These are phyloP conservation scores for Polypedilum pembai DNA, from an alignment of 1,140 invertebrate species.

Conservation along the genomic window DNA sequence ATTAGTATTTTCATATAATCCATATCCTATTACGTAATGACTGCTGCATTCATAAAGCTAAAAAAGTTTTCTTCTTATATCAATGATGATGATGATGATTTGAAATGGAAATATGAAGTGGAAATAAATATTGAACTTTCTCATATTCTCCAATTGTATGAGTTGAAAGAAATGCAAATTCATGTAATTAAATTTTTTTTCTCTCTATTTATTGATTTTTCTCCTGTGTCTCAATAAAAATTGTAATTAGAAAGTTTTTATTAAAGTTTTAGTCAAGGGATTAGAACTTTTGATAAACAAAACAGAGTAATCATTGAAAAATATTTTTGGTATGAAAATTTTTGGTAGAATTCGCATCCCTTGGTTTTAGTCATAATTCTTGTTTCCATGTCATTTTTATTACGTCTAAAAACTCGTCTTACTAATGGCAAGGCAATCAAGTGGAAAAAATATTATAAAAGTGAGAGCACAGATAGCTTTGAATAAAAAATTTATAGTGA, in stretches of 20 bases:
- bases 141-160: background rate
- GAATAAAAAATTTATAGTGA: background rate
- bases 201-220: background rate
- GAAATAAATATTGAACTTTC: background rate
- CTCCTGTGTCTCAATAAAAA: background rate
- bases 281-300: too few species aligned
- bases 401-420: background rate
- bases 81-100: too few species aligned
- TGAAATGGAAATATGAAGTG: background rate
- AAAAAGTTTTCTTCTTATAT: slow-evolving; percentile 2
- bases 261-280: too few species aligned
- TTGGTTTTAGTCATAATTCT: slow-evolving; percentile 1
- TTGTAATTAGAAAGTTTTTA: too few species aligned
- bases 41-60: background rate
- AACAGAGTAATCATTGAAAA: too few species aligned
- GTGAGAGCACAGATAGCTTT: background rate
- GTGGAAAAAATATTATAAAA: slow-evolving; percentile 8
- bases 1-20: background rate
- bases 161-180: background rate
- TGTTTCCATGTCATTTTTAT: background rate
- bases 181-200: slow-evolving; percentile 12
- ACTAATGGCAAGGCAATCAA: slow-evolving; percentile 16
- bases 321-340: too few species aligned
- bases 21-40: slow-evolving; percentile 18
- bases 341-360: too few species aligned